Conservation (phyloP, 2,888 invertebrate genomes). For the Cataglyphis livida region DNA sequence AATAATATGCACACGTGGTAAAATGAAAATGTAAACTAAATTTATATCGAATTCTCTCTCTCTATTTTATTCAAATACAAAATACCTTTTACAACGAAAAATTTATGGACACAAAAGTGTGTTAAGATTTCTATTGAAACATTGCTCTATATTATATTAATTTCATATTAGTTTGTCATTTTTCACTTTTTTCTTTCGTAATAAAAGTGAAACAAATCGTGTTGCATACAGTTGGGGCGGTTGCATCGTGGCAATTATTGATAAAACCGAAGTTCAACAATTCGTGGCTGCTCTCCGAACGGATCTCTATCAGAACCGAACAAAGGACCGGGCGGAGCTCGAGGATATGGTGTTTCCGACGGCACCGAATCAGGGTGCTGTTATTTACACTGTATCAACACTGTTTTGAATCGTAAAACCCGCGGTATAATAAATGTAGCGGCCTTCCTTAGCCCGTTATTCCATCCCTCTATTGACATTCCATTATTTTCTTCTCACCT, state of each 20-base stretch:
- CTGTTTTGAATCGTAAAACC: constrained; percentile 15
- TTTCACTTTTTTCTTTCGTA: neutral
- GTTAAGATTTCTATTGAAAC: neutral
- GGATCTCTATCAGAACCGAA: constrained; percentile 87
- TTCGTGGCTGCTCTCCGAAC: constrained; percentile 91
- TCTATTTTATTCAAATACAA: too few species aligned
- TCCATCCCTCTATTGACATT: constrained; percentile 32
- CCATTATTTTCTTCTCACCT: constrained; percentile 30
- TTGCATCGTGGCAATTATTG: constrained; percentile 95
- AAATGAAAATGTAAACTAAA: neutral
- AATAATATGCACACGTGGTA: neutral
- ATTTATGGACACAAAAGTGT: neutral
- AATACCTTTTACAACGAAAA: neutral
- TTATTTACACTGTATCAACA: constrained; percentile 85
- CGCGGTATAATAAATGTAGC: constrained; percentile 26
- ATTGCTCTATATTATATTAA: neutral
- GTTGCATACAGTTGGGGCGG: constrained; percentile 96
- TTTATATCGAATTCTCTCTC: neutral
- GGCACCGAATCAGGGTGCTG: constrained; percentile 89
- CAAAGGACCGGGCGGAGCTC: constrained; percentile 83
- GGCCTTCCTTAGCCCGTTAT: neutral
- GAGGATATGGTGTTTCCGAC: constrained; percentile 91
- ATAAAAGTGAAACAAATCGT: neutral
- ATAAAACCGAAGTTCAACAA: constrained; percentile 88
- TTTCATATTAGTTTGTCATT: neutral